Conservation (phyloP, 2,888 invertebrate species). For the Barypeithes pellucidus region DNA sequence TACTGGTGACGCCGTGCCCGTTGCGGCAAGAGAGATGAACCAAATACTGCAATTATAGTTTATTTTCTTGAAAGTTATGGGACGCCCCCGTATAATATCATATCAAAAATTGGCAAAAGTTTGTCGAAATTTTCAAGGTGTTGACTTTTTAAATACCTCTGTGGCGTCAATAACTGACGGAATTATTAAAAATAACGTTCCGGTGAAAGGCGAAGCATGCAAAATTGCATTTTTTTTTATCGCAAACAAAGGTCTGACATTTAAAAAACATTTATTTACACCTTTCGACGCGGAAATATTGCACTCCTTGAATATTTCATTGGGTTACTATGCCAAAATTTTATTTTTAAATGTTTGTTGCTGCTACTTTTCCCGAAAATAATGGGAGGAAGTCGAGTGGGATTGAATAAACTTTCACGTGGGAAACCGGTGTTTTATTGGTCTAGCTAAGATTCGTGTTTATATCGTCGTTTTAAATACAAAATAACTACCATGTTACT, state of each 20-base stretch:
- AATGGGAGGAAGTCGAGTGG: background rate
- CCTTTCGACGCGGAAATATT: constrained; percentile 12
- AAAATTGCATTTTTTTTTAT: constrained; percentile 17
- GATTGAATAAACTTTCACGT: too few species aligned
- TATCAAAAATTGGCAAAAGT: too few species aligned
- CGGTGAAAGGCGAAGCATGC: background rate
- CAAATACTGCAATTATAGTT: too few species aligned
- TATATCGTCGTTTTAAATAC: too few species aligned
- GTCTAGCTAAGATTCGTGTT: too few species aligned
- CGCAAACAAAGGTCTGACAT: constrained; percentile 11
- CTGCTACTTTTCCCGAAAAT: background rate
- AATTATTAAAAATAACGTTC: background rate
- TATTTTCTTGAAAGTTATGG: too few species aligned
- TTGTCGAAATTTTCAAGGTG: too few species aligned
- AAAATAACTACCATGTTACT: too few species aligned
- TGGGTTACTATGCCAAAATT: constrained; percentile 17
- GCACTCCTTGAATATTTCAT: constrained; percentile 4
- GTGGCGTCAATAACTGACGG: background rate
- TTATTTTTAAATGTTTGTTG: constrained; percentile 13
- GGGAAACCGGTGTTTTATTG: too few species aligned
- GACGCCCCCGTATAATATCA: too few species aligned
- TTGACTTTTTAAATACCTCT: background rate
- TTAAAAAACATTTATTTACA: constrained; percentile 19
- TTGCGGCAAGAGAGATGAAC: too few species aligned
- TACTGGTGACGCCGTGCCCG: too few species aligned